Conservation (phyloP, 2,797 vertebrate species). For the Dendrocincla fuliginosa region DNA sequence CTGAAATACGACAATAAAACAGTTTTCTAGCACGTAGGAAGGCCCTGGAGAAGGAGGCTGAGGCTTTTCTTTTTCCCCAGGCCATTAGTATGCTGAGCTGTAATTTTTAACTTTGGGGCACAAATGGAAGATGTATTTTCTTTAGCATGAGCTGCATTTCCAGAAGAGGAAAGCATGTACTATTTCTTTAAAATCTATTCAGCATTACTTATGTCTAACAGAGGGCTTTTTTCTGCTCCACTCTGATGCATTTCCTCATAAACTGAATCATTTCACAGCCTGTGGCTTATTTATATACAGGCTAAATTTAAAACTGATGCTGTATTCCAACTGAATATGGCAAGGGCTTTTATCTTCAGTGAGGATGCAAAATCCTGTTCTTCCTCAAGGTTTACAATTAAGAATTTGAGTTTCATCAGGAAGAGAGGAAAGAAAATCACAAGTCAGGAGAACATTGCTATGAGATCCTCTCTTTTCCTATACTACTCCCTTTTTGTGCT, state of each 20-base stretch:
- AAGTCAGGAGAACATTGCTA: not conserved
- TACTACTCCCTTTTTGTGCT: not conserved
- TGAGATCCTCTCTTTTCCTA: not conserved
- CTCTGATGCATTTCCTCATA: not conserved
- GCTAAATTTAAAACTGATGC: not conserved
- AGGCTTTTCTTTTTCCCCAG: not conserved
- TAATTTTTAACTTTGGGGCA: not conserved
- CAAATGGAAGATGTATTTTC: not conserved
- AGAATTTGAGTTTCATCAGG: not conserved
- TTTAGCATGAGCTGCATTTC: not conserved
- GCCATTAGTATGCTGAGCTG: not conserved
- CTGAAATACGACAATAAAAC: not conserved
- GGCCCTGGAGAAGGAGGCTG: not conserved
- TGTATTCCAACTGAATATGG: not conserved
- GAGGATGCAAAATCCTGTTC: not conserved
- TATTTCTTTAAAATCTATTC: not conserved
- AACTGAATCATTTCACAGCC: not conserved
- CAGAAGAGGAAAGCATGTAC: not conserved
- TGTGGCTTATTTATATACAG: not conserved
- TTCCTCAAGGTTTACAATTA: not conserved
- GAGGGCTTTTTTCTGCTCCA: not conserved
- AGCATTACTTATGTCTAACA: not conserved
- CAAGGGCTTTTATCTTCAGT: not conserved
- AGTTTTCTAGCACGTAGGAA: not conserved
- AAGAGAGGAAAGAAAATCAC: not conserved